phyloP scores from a whole-genome alignment of 37 sponge, comb jelly and placozoan species.

The Eunapius fragilis region DNA sequence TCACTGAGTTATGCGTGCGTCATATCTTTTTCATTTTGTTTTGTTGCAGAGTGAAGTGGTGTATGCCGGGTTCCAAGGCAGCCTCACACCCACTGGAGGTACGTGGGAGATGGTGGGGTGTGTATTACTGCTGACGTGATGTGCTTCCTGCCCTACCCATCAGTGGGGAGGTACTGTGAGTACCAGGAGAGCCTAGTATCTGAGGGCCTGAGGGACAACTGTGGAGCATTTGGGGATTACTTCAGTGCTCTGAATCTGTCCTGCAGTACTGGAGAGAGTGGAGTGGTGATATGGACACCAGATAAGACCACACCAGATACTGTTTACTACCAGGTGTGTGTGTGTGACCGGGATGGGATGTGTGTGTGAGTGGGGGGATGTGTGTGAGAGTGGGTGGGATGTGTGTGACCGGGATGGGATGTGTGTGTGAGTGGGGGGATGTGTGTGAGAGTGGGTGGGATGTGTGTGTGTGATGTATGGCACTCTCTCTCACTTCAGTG shows the following conservation, averaged over 20 bases:
- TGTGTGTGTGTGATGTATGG: neutral
- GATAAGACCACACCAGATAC: constrained; percentile 58
- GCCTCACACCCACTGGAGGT: constrained; percentile 19
- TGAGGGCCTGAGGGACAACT: neutral
- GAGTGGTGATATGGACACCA: constrained; percentile 51
- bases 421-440: neutral
- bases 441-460: neutral
- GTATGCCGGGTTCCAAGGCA: constrained; percentile 56
- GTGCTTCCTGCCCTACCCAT: neutral
- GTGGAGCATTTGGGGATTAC: constrained; percentile 21
- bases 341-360: neutral
- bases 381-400: constrained; percentile 18
- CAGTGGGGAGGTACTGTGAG: constrained; percentile 50
- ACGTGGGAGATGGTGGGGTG: neutral
- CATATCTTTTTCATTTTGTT: neutral
- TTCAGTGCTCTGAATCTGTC: neutral
- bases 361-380: neutral
- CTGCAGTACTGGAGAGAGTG: neutral
- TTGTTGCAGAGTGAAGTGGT: constrained; percentile 35
- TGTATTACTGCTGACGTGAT: neutral
- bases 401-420: constrained; percentile 5
- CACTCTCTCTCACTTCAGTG: constrained; percentile 13
- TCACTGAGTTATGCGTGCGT: too few relatives aligned
- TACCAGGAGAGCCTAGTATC: neutral
- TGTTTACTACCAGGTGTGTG: constrained; percentile 70